Conservation (phyloP, 2,113 vertebrate genomes). For the Hucho hucho region DNA sequence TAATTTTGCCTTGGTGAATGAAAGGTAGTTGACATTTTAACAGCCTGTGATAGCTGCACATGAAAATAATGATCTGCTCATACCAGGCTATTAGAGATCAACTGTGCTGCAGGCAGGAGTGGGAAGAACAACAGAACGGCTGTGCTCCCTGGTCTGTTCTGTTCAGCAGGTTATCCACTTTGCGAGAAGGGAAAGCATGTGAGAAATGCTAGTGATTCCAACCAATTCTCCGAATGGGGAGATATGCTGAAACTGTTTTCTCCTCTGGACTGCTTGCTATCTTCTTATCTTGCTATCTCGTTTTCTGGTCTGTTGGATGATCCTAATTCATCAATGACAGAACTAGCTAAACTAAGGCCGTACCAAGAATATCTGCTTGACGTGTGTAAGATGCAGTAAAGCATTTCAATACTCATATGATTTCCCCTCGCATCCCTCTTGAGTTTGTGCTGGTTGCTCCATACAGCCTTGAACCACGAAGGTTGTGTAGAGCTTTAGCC, state of each 20-base stretch:
- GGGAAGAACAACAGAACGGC: slow-evolving; percentile 6
- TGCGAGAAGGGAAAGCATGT: background rate
- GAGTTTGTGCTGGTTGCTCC: slow-evolving; percentile 1
- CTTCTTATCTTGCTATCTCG: slow-evolving; percentile 3
- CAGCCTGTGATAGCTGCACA: slow-evolving; percentile 14
- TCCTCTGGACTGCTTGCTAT: background rate
- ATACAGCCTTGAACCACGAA: slow-evolving; percentile 1
- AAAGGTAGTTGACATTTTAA: slow-evolving; percentile 48
- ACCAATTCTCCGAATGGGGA: background rate
- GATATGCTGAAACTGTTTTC: background rate
- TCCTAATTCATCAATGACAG: no score
- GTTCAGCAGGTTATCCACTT: background rate
- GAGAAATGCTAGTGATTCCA: no score
- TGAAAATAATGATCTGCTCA: slow-evolving; percentile 35
- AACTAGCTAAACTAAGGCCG: background rate
- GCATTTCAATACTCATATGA: background rate
- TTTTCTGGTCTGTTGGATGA: no score
- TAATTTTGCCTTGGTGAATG: slow-evolving; percentile 24
- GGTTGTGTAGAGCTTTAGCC: slow-evolving; percentile 11
- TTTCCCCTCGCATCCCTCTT: background rate
- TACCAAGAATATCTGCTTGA: background rate
- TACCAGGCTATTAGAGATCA: slow-evolving; percentile 15
- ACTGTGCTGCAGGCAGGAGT: background rate
- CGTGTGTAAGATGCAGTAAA: background rate
- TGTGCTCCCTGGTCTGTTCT: background rate